Evolutionary conservation across 2,113 vertebrate species (phyloP).

Genomic region (Terrapene triunguis): DNA sequence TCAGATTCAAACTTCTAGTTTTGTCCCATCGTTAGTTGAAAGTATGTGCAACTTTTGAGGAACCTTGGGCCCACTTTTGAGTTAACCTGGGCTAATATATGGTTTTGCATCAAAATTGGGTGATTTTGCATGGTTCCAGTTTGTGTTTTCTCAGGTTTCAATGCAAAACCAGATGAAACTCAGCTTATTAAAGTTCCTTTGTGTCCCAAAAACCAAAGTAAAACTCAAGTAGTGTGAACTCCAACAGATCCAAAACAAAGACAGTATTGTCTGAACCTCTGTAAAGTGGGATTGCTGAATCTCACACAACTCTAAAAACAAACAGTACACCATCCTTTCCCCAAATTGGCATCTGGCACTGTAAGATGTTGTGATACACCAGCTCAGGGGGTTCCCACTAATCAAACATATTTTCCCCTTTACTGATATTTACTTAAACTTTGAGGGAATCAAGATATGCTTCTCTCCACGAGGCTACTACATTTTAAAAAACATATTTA

Average conservation of each 20-base stretch:
- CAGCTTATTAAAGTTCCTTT: not conserved
- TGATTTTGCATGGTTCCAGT: not conserved
- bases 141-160: not conserved
- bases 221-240: not conserved
- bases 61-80: not conserved
- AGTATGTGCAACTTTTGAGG: not conserved
- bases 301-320: not conserved
- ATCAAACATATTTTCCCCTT: not conserved
- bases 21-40: not conserved
- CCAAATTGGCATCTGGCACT: not conserved
- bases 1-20: not conserved
- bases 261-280: not conserved
- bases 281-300: not conserved
- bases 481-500: constrained; percentile 7
- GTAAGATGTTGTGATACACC: not conserved
- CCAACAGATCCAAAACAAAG: not conserved
- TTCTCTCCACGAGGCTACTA: not conserved
- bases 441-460: not conserved
- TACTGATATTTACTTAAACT: constrained; percentile 9
- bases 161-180: not conserved
- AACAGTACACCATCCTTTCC: fast-evolving
- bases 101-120: not conserved
- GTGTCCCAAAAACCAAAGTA: not conserved
- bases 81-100: not conserved
- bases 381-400: not conserved